Base-by-base conservation (phyloP, 2,797 vertebrate species). In the Benthosema pterotum region DNA sequence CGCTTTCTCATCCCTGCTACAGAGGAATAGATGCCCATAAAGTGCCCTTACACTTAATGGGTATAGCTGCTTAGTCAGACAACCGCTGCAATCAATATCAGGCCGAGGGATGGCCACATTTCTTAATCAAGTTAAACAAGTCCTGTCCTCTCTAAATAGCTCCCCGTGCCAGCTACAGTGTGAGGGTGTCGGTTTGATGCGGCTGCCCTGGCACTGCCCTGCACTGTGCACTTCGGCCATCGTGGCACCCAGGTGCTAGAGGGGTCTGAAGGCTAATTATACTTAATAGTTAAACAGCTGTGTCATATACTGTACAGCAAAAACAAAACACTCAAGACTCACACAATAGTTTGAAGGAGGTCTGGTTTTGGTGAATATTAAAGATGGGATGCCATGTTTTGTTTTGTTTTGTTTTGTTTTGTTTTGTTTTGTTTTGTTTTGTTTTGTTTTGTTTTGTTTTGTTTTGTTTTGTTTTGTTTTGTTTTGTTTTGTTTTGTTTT, bases 21-120 rank as follows among this genome's bases (percentile, higher is more conserved):
- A 38, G 74, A 86, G 67, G 69, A 69, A 82, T 62, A 45, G 65
- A 57, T 60, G 65, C 73, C 73, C 64, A 62, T 69, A 71, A 71
- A 78, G 60, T 78, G 79, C 67, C 78, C 75, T 68, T 60, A 75
- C 60, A 65, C 59, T 78, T 73, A 80, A 77, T 54, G 71, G 48
- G 52, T 38, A 73, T 38, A 73, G 77, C 77, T 80, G 75, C 82
- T 79, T 76, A 69, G 77, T 82, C 79, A 86, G 79, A 67, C 19
- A 4, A 64, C 72, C 58, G 1, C 55, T 8, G 57, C 58, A 70
- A 82, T 82, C 77, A 71, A 80, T 74, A 68, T 58, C 5, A 13
- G 22, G 47, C 45, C 72, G 69, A 73, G 69, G 57, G 52, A 65
- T 42, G 52, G 74, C 9, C 58, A 59, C 38, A 82, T 70, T 71